These are phyloP conservation scores for Panagrolaimus sp. DNA, from an alignment of 1,140 invertebrate genomes.

Conservation along the genomic window DNA sequence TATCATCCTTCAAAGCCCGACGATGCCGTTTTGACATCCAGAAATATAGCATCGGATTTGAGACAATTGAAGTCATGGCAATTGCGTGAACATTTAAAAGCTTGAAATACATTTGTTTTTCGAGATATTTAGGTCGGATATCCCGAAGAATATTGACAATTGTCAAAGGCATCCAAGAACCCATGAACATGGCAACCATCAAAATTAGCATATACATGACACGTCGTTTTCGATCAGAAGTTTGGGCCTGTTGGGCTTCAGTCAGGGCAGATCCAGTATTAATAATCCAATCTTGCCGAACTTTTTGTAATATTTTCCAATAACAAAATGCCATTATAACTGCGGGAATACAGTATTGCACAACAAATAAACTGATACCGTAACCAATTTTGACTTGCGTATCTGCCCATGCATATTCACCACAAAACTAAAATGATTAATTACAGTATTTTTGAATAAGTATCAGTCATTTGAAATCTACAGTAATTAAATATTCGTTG, in stretches of 20 bases:
- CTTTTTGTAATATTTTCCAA: conserved; percentile 60
- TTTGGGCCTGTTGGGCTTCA: conserved; percentile 58
- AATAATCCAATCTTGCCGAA: conserved; percentile 57
- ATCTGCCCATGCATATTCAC: conserved; percentile 55
- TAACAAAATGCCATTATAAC: conserved; percentile 58
- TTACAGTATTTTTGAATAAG: no score
- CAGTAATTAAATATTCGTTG: no score
- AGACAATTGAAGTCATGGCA: conserved; percentile 59
- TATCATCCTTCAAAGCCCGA: conserved; percentile 57
- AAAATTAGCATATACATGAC: conserved; percentile 59
- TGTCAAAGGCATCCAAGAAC: conserved; percentile 56
- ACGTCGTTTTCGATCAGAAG: conserved; percentile 54
- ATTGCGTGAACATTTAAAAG: conserved; percentile 54
- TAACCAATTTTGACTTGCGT: conserved; percentile 45
- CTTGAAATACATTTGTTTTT: conserved; percentile 56
- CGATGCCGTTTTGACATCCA: conserved; percentile 59
- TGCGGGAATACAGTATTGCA: conserved; percentile 55
- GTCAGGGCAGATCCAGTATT: conserved; percentile 57
- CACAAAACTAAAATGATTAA: conserved; percentile 54
- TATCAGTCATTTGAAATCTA: no score
- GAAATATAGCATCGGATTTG: conserved; percentile 58
- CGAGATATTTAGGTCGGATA: conserved; percentile 38
- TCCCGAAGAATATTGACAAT: conserved; percentile 55
- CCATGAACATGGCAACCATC: conserved; percentile 57
- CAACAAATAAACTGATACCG: conserved; percentile 44